Evolutionary conservation across 1,140 invertebrate species (phyloP), one percentile per base, ranked within the genome.

Genomic region (Polypedilum vanderplanki): DNA sequence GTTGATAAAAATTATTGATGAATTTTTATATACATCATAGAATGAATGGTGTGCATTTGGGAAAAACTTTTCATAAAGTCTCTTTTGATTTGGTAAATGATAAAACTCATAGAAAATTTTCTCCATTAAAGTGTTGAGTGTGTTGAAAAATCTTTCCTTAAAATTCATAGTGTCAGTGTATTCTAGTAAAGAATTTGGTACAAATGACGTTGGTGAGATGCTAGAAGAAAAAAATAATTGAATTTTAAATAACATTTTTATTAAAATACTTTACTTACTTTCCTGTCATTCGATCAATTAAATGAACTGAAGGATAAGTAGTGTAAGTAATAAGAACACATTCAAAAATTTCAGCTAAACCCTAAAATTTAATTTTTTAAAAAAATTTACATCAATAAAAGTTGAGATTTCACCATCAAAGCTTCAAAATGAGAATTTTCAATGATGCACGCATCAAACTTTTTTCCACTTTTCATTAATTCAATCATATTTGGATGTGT

Each of bases 1-100:
- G 76, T 89, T 89, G 0, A 87, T 78, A 41, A 89, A 79, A 17
- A 89, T 78, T 76, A 87, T 77, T 3, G 84, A 81, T 0, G 80
- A 81, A 73, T 83, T 85, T 70, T 78, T 81, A 3, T 79, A 78
- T 74, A 84, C 77, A 1, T 81, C 78, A 12, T 81, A 70, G 18
- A 82, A 79, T 40, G 76, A 70, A 17, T 76, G 77, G 40, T 79
- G 80, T n/a, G 65, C 7, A 73, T 73, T 24, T 12, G 75, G 75
- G 40, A 75, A 75, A 41, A 20, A 41, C 22, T 73, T 41, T 40
- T 75, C 40, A 46, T 75, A 75, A 8, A 75, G 9, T n/a, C 9
- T 12, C 3, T 12, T 33, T 78, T 80, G 18, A 77, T 74, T 17
- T 80, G 78, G 10, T 64, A 81, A 0, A 67, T 74, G 9, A 75